Percentiles rank a stretch among this genome's conserved stretches.
Conservation (phyloP, 2,888 invertebrate genomes). For the Neuroscelio doddi region DNA sequence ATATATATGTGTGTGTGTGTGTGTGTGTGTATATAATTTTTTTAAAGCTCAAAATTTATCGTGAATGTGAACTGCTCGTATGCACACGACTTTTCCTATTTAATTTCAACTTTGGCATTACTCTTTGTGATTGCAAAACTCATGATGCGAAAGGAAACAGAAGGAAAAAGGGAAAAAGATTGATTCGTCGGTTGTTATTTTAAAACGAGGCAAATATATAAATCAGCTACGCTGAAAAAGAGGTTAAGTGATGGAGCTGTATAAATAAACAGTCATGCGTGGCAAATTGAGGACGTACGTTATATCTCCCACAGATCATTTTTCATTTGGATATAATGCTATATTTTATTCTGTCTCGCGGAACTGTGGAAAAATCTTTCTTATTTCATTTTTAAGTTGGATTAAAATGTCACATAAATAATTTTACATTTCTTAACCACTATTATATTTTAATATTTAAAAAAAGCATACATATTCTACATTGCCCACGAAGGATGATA, state of each 20-base stretch:
- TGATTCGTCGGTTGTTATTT: background rate
- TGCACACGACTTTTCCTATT: background rate
- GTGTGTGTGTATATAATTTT: background rate
- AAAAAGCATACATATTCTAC: too few relatives aligned
- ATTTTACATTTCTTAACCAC: too few relatives aligned
- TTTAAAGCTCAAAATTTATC: background rate
- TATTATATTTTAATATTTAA: too few relatives aligned
- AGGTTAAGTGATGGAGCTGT: background rate
- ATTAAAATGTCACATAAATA: too few relatives aligned
- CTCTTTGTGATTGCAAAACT: background rate
- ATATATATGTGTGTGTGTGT: background rate
- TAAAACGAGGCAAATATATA: background rate
- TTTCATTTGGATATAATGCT: too few relatives aligned
- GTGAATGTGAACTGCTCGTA: background rate
- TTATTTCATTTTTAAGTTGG: too few relatives aligned
- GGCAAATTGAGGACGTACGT: too few relatives aligned
- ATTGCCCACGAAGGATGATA: too few relatives aligned
- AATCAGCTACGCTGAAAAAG: background rate
- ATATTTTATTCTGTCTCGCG: too few relatives aligned
- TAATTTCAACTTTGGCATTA: constrained; percentile 4
- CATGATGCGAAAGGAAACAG: background rate
- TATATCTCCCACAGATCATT: too few relatives aligned
- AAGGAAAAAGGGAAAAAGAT: background rate
- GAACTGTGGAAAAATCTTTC: too few relatives aligned
- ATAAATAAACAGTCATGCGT: background rate